Evolutionary conservation across 2,113 vertebrate species (phyloP).

Genomic region (Eleginops maclovinus): DNA sequence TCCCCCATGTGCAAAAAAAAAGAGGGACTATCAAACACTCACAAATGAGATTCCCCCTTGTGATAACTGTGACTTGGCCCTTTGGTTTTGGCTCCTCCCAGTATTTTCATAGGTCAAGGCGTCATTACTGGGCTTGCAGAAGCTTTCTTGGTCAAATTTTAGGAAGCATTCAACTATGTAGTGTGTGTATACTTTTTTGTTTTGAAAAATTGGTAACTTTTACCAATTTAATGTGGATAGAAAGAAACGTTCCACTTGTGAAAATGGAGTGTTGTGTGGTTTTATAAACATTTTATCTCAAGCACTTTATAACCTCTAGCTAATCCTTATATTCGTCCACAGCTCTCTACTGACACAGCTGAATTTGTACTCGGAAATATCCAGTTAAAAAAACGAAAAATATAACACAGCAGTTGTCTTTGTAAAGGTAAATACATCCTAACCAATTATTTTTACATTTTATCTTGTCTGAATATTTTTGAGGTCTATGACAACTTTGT

Average conservation of each 20-base stretch:
- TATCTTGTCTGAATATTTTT: slow-evolving; percentile 65
- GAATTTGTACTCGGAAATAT: slow-evolving; percentile 69
- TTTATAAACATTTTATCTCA: slow-evolving; percentile 85
- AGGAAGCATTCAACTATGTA: slow-evolving; percentile 54
- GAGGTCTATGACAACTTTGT: slow-evolving; percentile 65
- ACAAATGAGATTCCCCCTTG: slow-evolving; percentile 65
- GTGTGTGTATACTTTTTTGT: slow-evolving; percentile 37
- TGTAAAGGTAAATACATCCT: slow-evolving; percentile 60
- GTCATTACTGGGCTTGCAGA: slow-evolving; percentile 39
- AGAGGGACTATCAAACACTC: slow-evolving; percentile 36
- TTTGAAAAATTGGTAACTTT: slow-evolving; percentile 58
- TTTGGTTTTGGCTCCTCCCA: slow-evolving; percentile 39
- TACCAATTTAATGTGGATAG: slow-evolving; percentile 62
- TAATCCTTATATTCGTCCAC: slow-evolving; percentile 79
- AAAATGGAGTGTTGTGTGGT: slow-evolving; percentile 76
- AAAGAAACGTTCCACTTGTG: slow-evolving; percentile 66
- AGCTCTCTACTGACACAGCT: slow-evolving; percentile 66
- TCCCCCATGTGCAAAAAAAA: neutral
- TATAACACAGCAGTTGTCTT: slow-evolving; percentile 49
- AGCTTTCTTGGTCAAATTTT: slow-evolving; percentile 51
- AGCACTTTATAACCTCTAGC: slow-evolving; percentile 88
- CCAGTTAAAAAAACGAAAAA: slow-evolving; percentile 28
- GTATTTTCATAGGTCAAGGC: slow-evolving; percentile 54
- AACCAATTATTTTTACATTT: slow-evolving; percentile 59
- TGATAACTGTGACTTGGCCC: slow-evolving; percentile 67